Conservation (phyloP, 2,113 vertebrate genomes). For the Chauna torquata region DNA sequence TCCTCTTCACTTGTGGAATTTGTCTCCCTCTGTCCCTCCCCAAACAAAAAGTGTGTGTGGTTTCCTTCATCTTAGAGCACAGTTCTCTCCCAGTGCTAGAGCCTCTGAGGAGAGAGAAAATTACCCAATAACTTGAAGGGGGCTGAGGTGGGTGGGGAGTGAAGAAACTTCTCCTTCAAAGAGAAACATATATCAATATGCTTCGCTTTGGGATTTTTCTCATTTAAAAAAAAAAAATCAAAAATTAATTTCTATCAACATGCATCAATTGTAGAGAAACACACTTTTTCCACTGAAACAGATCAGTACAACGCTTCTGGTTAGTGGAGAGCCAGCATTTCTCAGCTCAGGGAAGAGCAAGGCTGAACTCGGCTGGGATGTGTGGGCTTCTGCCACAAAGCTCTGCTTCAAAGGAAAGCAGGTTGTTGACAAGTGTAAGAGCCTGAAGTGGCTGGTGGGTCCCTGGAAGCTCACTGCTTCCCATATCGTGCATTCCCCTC, state of each 20-base stretch:
- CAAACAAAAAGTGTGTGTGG: neutral
- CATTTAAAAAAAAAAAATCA: neutral
- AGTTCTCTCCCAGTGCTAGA: neutral
- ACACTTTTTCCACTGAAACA: neutral
- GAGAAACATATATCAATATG: fast-evolving
- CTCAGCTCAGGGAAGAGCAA: neutral
- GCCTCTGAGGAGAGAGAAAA: neutral
- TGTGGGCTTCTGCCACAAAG: neutral
- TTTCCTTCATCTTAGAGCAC: neutral
- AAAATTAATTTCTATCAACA: neutral
- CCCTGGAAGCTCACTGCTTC: neutral
- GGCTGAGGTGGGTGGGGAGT: neutral
- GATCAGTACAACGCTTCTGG: fast-evolving
- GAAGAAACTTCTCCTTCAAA: neutral
- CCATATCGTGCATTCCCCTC: fast-evolving
- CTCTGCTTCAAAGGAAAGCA: neutral
- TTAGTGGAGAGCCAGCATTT: neutral
- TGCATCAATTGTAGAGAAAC: neutral
- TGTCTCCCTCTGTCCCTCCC: neutral
- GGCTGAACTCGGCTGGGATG: neutral
- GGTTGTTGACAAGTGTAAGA: fast-evolving
- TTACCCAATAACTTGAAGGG: neutral
- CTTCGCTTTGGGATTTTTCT: neutral
- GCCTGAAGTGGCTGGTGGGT: neutral
- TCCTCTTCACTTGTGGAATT: neutral